These are phyloP conservation scores for Labeo rohita DNA, from an alignment of 2,113 vertebrate genomes.

Conservation along the genomic window DNA sequence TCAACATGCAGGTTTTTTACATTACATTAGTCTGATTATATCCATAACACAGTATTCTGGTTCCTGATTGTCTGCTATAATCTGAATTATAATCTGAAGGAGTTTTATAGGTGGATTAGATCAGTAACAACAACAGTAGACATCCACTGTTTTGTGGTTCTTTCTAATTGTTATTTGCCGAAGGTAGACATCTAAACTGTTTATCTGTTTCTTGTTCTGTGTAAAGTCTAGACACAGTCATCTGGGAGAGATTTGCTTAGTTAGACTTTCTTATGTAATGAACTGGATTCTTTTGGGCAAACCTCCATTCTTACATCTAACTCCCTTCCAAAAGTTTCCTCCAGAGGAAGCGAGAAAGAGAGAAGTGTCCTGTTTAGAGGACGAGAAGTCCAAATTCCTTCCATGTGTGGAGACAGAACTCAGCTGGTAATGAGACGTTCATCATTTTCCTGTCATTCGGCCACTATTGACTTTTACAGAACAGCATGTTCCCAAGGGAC, in stretches of 20 bases:
- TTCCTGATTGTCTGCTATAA: neutral
- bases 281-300: conserved; percentile 26
- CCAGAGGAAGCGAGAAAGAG: conserved; percentile 23
- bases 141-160: neutral
- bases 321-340: conserved; percentile 37
- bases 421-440: conserved; percentile 39
- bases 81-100: neutral
- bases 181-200: neutral
- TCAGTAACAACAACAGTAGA: neutral
- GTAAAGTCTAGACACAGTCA: conserved; percentile 13
- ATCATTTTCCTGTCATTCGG: neutral
- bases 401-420: conserved; percentile 49
- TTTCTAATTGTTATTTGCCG: neutral
- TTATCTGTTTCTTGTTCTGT: conserved; percentile 12
- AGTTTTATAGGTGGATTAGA: neutral
- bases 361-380: conserved; percentile 22
- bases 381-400: conserved; percentile 48
- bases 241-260: conserved; percentile 41
- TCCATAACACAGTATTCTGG: neutral
- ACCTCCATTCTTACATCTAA: conserved; percentile 49
- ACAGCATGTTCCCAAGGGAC: conserved; percentile 10
- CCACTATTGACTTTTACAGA: conserved; percentile 10
- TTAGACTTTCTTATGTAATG: conserved; percentile 45
- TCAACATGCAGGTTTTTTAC: neutral
- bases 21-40: neutral